Evolutionary conservation across 2,888 invertebrate species (phyloP), one percentile per base, ranked within the genome.

Genomic region (Andrena flavipes): DNA sequence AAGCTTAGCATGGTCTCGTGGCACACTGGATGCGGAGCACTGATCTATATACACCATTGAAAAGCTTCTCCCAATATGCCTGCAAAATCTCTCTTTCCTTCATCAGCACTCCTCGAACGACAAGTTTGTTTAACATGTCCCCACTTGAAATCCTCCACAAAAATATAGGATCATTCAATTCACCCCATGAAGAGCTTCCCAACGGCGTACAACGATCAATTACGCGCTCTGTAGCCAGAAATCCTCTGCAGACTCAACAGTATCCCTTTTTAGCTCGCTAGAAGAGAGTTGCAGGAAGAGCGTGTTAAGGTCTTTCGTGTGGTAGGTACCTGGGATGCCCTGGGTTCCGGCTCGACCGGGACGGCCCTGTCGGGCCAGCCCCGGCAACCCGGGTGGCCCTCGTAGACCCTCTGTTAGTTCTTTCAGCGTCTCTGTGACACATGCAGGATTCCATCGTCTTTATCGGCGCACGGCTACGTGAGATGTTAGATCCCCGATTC

Each of bases 341-440:
- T 94, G 94, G 87, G 93, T 94, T 91, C 96, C 96, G 91, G 94
- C 93, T 90, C 93, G 94, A 91, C 96, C 96, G 84, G 94, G 94
- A 89, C 93, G 93, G 84, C 96, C 95, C 87, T 94, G 94, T 89
- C 94, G 94, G 77, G 94, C 94, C 89, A 93, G 90, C 82, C 96
- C 96, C 85, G 95, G 95, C 82, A 95, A 95, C 0, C 97, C 97
- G 54, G 96, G 96, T 82, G 96, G 96, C 20, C 97, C 98, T 89
- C 95, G 95, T 59, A 96, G 95, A 88, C 95, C 95, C 87, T 95
- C 93, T 90, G 90, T 91, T 93, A 96, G 93, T 93, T 95, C 95
- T 91, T 95, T 95, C 93, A 95, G 92, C 91, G 95, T 95, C 92
- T 96, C 96, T 95, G 93, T 93, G 94, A 89, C 93, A 91, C 91